A percentile compares a stretch with the other conserved stretches of the same genome.
phyloP scores from a whole-genome alignment of 2,113 vertebrate genomes.

The Mesocricetus auratus region DNA sequence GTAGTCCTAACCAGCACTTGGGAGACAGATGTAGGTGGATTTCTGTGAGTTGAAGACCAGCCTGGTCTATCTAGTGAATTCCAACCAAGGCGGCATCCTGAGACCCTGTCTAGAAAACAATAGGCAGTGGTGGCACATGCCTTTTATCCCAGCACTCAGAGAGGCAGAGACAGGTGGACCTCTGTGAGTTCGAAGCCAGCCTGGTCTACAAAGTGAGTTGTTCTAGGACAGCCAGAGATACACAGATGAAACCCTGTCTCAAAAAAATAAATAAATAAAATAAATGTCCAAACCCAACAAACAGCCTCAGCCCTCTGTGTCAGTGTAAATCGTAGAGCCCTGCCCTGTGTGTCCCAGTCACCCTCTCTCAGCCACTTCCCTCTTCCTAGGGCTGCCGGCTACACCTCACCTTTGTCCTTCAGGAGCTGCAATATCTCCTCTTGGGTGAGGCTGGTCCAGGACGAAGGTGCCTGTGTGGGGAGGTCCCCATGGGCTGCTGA shows the following conservation, averaged over 20 bases:
- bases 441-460: not conserved
- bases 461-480: not conserved
- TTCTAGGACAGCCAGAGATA: too few relatives aligned
- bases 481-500: not conserved
- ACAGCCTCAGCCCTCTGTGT: not conserved
- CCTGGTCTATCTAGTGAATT: not conserved
- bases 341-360: not conserved
- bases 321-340: not conserved
- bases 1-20: not conserved
- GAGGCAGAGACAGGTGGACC: too few relatives aligned
- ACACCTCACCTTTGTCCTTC: slow-evolving; percentile 12
- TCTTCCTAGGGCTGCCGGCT: not conserved
- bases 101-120: not conserved
- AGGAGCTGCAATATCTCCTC: not conserved
- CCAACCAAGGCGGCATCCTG: not conserved
- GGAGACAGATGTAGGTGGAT: not conserved
- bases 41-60: not conserved
- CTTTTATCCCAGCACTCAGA: too few relatives aligned
- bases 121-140: too few relatives aligned
- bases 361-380: not conserved
- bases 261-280: too few relatives aligned
- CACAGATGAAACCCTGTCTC: too few relatives aligned
- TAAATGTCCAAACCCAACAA: not conserved
- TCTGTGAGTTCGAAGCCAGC: too few relatives aligned
- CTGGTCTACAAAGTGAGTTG: too few relatives aligned